A percentile compares a stretch with the other conserved stretches of the same genome.
Conservation (phyloP, 2,113 vertebrate species). For the Lota lota region DNA sequence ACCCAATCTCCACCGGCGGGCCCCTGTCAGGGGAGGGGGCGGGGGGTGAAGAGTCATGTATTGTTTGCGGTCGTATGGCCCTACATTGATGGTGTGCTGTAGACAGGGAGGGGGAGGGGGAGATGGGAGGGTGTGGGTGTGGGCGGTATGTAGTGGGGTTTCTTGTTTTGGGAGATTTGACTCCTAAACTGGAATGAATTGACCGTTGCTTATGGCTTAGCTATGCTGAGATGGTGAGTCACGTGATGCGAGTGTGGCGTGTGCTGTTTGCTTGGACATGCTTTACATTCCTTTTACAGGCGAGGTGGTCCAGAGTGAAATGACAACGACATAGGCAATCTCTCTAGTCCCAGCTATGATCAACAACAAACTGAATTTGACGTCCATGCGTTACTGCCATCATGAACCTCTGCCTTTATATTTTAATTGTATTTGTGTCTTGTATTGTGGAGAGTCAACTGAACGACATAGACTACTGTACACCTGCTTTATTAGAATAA, state of each 20-base stretch:
- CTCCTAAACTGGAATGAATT: constrained; percentile 52
- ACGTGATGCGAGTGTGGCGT: constrained; percentile 28
- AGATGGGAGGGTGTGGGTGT: constrained; percentile 25
- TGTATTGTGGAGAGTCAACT: too few species aligned
- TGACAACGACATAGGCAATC: too few species aligned
- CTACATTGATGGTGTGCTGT: constrained; percentile 23
- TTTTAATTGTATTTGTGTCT: too few species aligned
- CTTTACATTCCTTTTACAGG: constrained; percentile 48
- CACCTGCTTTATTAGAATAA: too few species aligned
- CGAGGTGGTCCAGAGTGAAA: constrained; percentile 10
- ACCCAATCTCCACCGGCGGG: constrained; percentile 54
- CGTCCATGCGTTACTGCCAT: too few species aligned
- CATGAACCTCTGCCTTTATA: too few species aligned
- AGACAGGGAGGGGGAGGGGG: background rate
- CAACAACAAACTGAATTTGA: too few species aligned
- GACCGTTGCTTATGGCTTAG: constrained; percentile 42
- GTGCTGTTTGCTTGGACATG: constrained; percentile 2
- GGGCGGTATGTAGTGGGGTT: constrained; percentile 47
- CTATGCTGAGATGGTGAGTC: constrained; percentile 35
- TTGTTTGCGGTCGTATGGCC: constrained; percentile 54
- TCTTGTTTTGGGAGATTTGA: constrained; percentile 63
- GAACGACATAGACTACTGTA: too few species aligned
- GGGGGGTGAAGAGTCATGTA: constrained; percentile 51
- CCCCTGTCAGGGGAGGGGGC: constrained; percentile 44
- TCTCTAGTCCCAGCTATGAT: too few species aligned